Conservation (phyloP, 2,113 vertebrate genomes). For the Ameiurus melas region DNA sequence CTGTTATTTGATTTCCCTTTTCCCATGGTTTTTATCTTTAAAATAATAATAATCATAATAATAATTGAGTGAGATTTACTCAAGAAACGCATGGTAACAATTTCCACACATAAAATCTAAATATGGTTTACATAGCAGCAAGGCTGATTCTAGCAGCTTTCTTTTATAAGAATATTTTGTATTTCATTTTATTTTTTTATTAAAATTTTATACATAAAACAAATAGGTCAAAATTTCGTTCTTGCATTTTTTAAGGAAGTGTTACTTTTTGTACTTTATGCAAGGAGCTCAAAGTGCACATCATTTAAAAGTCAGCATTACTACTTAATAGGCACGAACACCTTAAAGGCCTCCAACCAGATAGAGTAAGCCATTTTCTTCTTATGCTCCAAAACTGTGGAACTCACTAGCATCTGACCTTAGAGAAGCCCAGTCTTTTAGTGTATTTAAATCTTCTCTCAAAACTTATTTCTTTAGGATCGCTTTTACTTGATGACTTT, state of each 20-base stretch:
- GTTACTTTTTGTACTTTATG: too few species aligned
- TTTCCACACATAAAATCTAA: neutral
- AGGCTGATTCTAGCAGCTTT: neutral
- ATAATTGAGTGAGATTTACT: neutral
- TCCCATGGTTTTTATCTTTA: slow-evolving; percentile 11
- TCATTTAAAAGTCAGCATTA: neutral
- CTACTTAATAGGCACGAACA: neutral
- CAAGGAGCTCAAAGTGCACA: neutral
- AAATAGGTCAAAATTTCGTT: neutral
- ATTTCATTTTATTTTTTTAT: neutral
- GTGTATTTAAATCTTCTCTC: too few species aligned
- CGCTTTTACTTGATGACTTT: too few species aligned
- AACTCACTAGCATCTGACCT: too few species aligned
- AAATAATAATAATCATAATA: too few species aligned
- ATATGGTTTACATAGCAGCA: neutral
- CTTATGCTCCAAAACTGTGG: too few species aligned
- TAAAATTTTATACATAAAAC: neutral
- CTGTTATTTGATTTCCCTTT: slow-evolving; percentile 75
- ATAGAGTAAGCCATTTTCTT: neutral
- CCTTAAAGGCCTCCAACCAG: neutral
- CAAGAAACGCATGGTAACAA: slow-evolving; percentile 4
- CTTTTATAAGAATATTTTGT: neutral
- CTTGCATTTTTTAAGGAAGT: neutral
- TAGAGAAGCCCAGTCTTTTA: too few species aligned
- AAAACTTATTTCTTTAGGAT: too few species aligned